Conservation (phyloP, 2,888 invertebrate species). For the Stenoptilia bipunctidactyla region DNA sequence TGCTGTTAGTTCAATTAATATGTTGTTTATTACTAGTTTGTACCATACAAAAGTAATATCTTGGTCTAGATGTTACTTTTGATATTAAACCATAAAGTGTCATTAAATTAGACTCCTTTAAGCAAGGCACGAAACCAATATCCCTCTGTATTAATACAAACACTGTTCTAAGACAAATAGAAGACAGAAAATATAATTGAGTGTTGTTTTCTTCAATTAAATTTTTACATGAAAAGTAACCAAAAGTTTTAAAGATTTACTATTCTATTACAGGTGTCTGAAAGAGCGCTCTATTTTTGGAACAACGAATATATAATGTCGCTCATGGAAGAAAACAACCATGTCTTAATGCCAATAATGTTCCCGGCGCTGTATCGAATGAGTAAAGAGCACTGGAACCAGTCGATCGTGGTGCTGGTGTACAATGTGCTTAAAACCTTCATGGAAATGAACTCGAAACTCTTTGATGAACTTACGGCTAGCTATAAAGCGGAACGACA, state of each 20-base stretch:
- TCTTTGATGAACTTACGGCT: constrained; percentile 98
- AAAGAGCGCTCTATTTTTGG: constrained; percentile 99
- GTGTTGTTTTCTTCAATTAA: no score
- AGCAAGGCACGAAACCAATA: no score
- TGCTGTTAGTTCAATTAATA: no score
- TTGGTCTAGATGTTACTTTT: no score
- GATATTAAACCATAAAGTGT: no score
- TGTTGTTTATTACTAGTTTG: no score
- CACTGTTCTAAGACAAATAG: no score
- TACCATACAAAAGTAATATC: no score
- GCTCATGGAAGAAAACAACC: constrained; percentile 98
- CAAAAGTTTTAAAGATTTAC: constrained; percentile 1
- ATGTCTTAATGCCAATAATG: constrained; percentile 99
- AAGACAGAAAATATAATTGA: no score
- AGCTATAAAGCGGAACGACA: constrained; percentile 99
- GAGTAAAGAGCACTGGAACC: constrained; percentile 99
- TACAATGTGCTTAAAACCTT: constrained; percentile 99
- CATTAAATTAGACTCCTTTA: no score
- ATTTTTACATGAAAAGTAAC: not conserved
- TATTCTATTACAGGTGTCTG: constrained; percentile 84
- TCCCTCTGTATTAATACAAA: no score
- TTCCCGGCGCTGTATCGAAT: constrained; percentile 99
- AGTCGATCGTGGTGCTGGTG: constrained; percentile 98
- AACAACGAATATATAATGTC: constrained; percentile 99
- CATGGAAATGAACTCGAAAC: constrained; percentile 99